These are phyloP conservation scores for Gnatocerus cornutus DNA, from an alignment of 2,888 invertebrate species.

Conservation along the genomic window DNA sequence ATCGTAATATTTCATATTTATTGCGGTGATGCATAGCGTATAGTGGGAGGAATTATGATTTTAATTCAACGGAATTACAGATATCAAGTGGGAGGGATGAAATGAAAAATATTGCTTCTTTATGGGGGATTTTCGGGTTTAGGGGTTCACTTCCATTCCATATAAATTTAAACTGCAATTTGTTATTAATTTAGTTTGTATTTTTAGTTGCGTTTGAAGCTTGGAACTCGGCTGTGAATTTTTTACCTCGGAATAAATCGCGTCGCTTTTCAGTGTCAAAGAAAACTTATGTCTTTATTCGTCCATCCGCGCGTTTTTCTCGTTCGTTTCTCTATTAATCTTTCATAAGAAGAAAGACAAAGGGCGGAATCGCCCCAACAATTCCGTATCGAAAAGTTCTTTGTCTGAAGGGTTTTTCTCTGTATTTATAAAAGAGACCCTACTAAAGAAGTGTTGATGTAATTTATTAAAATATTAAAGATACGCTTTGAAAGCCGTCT, in stretches of 20 bases:
- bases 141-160: no score
- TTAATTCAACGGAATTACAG: no score
- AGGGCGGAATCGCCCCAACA: conserved; percentile 7
- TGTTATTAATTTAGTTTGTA: no score
- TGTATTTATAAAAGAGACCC: conserved; percentile 12
- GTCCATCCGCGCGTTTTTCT: background rate
- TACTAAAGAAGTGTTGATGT: conserved; percentile 23
- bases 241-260: no score
- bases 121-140: no score
- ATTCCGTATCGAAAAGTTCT: background rate
- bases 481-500: conserved; percentile 26
- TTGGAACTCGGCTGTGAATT: no score
- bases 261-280: conserved; percentile 1
- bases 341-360: conserved; percentile 4
- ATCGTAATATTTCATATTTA: conserved; percentile 45
- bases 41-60: no score
- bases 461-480: conserved; percentile 44
- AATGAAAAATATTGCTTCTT: no score
- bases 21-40: conserved; percentile 30
- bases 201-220: no score
- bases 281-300: conserved; percentile 18
- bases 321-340: conserved; percentile 24
- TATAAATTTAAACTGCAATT: no score
- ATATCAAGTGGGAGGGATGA: no score
- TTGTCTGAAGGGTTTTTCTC: conserved; percentile 12